Base-by-base conservation (phyloP, 1,140 invertebrate genomes). In the Drosophila dunni region DNA sequence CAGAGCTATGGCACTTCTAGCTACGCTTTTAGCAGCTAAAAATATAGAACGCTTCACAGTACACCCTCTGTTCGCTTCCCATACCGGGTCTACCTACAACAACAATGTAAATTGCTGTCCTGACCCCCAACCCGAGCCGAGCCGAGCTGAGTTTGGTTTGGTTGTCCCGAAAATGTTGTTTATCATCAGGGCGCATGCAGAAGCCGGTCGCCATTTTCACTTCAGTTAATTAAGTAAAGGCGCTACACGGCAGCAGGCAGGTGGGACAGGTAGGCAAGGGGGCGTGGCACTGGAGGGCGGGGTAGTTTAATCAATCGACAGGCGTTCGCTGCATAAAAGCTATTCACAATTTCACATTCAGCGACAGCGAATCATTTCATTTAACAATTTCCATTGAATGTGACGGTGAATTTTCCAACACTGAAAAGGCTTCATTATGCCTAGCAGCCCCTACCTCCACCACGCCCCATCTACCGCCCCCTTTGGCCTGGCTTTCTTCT, bases 201-300 rank as follows among this genome's bases (percentile, higher is more conserved):
- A 68, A 51, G 54, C 53, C 51, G 53, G 57, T 67, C 81, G 81
- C 71, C 71, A 89, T 88, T 88, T 88, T 90, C 84, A 88, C 83
- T 88, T 89, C 83, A 88, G 83, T 88, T 88, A 89, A 88, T 88
- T 88, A 88, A 88, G 83, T 89, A 80, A 88, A 88, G 84, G 76
- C 79, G 64, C 62, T 71, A 40, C 38, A 56, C 15, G 68, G 44
- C 34, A 17, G 53, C 38, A 29, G 24, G 24, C n/a, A 44, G 20
- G 20, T 8, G 10, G 3, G 3, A 15, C 9, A 34, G 38, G 13
- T 13, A 38, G 17, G 13, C 9, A 17, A 11, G 6, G 44, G 56
- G 33, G 48, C 1, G 7, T 8, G 53, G 29, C 38, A 29, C 5
- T n/a, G 9, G 11, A 53, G 42, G 67, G 81, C 63, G 57, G 34